These are phyloP conservation scores for Smittia sp. DNA, from an alignment of 2,888 invertebrate genomes.

Conservation along the genomic window DNA sequence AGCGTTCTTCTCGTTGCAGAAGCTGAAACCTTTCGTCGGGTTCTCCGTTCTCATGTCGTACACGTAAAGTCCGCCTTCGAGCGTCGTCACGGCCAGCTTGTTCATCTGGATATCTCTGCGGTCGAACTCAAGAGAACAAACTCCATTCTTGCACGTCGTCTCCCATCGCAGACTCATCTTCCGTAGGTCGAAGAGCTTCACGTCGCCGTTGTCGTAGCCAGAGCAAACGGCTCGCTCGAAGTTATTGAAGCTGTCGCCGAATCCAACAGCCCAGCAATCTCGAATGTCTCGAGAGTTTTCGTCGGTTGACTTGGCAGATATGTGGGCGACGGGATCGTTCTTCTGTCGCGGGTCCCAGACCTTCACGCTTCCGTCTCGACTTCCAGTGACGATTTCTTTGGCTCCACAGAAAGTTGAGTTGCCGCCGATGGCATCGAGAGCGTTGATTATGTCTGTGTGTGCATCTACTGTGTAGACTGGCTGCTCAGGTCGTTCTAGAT, in stretches of 20 bases:
- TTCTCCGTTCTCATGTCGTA: slow-evolving; percentile 88
- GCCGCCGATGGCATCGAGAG: slow-evolving; percentile 89
- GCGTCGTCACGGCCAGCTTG: slow-evolving; percentile 84
- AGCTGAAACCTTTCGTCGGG: slow-evolving; percentile 80
- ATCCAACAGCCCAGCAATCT: slow-evolving; percentile 93
- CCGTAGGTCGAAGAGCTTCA: slow-evolving; percentile 88
- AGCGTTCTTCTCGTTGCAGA: slow-evolving; percentile 55
- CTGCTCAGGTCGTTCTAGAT: slow-evolving; percentile 68
- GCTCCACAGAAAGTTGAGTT: slow-evolving; percentile 79
- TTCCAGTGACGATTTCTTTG: slow-evolving; percentile 92
- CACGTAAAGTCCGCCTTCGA: slow-evolving; percentile 86
- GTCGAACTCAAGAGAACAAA: slow-evolving; percentile 87
- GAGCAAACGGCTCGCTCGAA: slow-evolving; percentile 83
- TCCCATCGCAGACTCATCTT: slow-evolving; percentile 86
- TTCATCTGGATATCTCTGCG: slow-evolving; percentile 93
- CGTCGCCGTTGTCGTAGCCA: slow-evolving; percentile 94
- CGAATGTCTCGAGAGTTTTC: slow-evolving; percentile 51
- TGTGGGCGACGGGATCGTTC: slow-evolving; percentile 82
- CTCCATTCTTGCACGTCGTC: slow-evolving; percentile 86
- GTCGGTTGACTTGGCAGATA: slow-evolving; percentile 63
- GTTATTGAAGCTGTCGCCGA: slow-evolving; percentile 86
- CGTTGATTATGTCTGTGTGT: slow-evolving; percentile 84
- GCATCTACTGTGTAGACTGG: slow-evolving; percentile 77
- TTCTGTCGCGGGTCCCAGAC: slow-evolving; percentile 95
- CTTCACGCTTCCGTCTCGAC: slow-evolving; percentile 90